Evolutionary conservation across 37 sponge, comb jelly and placozoan species (phyloP).

Genomic region (Petrosia ficiformis): DNA sequence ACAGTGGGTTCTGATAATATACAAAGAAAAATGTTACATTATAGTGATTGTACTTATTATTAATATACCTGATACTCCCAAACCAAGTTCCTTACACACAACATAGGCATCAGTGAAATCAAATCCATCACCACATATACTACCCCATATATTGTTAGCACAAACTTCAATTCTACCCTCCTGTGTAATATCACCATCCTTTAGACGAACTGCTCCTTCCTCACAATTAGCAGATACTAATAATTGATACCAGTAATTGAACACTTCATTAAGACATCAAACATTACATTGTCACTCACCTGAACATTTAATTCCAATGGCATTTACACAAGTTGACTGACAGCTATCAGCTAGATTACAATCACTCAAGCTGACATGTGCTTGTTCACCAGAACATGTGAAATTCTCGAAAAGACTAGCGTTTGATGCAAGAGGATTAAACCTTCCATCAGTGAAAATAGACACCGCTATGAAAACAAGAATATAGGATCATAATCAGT

Average conservation of each 20-base stretch:
- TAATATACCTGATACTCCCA: constrained; percentile 1
- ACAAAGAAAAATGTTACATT: neutral
- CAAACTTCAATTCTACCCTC: constrained; percentile 46
- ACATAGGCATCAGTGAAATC: constrained; percentile 1
- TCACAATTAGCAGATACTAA: neutral
- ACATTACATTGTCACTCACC: neutral
- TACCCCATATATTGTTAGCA: constrained; percentile 13
- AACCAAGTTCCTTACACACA: constrained; percentile 21
- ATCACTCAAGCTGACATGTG: neutral
- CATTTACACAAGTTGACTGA: neutral
- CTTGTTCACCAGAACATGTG: neutral
- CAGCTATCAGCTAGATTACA: neutral
- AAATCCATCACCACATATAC: constrained; percentile 24
- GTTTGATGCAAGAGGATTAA: too few species aligned
- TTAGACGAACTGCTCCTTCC: constrained; percentile 12
- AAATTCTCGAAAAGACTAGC: too few species aligned
- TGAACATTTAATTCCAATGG: neutral
- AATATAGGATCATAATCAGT: neutral
- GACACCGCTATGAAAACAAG: too few species aligned
- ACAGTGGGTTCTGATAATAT: neutral
- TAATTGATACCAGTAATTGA: neutral
- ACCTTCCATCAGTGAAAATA: constrained; percentile 5
- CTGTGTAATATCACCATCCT: neutral
- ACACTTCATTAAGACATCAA: neutral
- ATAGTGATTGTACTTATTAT: neutral